Percentiles rank a stretch among this genome's conserved stretches.
Conservation (phyloP, 2,113 vertebrate species). For the Tetrax tetrax region DNA sequence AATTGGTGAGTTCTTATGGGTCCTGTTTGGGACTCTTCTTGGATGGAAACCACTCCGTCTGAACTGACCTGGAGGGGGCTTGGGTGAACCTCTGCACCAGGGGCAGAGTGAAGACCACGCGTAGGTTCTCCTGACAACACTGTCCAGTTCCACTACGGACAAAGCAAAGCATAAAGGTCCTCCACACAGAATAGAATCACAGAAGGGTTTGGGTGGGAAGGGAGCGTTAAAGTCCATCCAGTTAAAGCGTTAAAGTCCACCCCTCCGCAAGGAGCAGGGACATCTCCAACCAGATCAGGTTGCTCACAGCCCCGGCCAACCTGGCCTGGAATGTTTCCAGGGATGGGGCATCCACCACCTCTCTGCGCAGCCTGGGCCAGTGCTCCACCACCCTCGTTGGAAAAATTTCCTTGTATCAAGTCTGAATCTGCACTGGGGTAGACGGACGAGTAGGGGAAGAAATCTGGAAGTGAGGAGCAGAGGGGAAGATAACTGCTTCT, state of each 20-base stretch:
- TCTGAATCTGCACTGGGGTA: background rate
- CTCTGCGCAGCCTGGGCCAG: too few species aligned
- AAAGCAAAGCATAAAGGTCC: background rate
- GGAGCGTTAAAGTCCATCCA: too few species aligned
- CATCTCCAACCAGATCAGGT: too few species aligned
- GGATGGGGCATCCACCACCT: too few species aligned
- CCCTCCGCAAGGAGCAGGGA: too few species aligned
- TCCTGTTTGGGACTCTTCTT: background rate
- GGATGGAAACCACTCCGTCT: background rate
- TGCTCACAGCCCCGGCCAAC: too few species aligned
- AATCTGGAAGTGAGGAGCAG: background rate
- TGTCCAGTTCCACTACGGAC: background rate
- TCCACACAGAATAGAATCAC: too few species aligned
- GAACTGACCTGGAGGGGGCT: background rate
- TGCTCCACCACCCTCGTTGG: too few species aligned
- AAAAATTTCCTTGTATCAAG: too few species aligned
- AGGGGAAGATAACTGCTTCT: background rate
- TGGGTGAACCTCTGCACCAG: accelerated
- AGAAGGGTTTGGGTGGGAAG: too few species aligned
- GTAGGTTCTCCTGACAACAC: background rate
- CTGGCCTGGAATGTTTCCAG: too few species aligned
- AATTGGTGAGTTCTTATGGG: background rate
- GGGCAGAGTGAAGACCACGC: background rate
- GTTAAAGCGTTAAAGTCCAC: too few species aligned
- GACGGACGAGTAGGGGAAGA: background rate